Base-by-base conservation (phyloP, 1,140 invertebrate genomes). In the Euborellia annulipes region DNA sequence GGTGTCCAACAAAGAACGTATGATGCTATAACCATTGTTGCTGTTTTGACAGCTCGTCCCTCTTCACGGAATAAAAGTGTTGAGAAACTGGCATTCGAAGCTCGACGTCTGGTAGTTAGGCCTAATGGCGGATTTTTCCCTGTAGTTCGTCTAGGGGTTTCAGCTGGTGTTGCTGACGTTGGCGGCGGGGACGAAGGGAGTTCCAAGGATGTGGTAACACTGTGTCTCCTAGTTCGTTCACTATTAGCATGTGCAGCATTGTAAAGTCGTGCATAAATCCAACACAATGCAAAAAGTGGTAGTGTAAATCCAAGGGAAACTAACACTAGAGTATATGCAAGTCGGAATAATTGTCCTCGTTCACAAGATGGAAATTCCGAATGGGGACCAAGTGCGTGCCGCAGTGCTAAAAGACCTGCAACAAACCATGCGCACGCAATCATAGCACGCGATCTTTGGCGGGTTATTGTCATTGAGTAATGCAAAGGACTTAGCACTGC, bases 261-360 rank as follows among this genome's bases (percentile, higher is more conserved):
- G 55, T 72, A 74, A 62, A 75, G 72, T n/a, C 63, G 59, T 8
- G 63, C 56, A 51, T 75, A 75, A 2, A 72, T 64, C 59, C 69
- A 72, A 27, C 67, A 57, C 17, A 73, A 63, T 3, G 66, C 62
- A 17, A 67, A 53, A 14, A 73, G 60, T 0, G 73, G 73, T 36
- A 71, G 49, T 11, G 68, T 51, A 51, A 73, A 74, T 3, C 63
- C 66, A 6, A 63, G 46, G 11, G 54, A 41, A 7, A 58, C 48
- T 40, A 63, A 56, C 4, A 61, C 41, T 14, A 61, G 39, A 8
- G 54, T 53, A 41, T 59, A 58, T 16, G 51, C 48, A 17, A 52
- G 47, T 41, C 50, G 48, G 36, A 57, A 54, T 11, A 50, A 45
- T 27, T 27, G 23, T 27, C 23, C 23, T 6, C 23, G 23, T 27